These are phyloP conservation scores for Amphimedon queenslandica DNA, from an alignment of 37 sponge, comb jelly and placozoan genomes.

Conservation along the genomic window DNA sequence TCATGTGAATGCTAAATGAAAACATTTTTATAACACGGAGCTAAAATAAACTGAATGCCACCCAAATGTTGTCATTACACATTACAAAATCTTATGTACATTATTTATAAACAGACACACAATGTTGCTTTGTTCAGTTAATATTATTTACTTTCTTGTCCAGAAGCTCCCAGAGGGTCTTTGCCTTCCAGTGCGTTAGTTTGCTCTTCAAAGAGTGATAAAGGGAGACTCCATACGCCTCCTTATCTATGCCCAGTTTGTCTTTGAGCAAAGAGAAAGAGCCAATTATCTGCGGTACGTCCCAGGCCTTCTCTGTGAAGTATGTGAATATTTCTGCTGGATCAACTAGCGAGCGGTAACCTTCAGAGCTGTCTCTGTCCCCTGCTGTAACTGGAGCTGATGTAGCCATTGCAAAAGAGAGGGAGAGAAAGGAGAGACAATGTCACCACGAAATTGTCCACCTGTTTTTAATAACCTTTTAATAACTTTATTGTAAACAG, in stretches of 20 bases:
- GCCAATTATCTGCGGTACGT: background rate
- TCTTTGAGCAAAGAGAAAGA: constrained; percentile 26
- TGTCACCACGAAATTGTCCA: too few relatives aligned
- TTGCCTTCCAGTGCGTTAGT: constrained; percentile 68
- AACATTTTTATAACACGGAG: too few relatives aligned
- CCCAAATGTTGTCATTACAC: too few relatives aligned
- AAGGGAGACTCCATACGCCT: constrained; percentile 25
- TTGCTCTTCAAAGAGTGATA: constrained; percentile 46
- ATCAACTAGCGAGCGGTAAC: too few relatives aligned
- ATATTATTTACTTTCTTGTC: constrained; percentile 64
- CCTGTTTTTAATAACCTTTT: too few relatives aligned
- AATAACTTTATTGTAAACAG: too few relatives aligned
- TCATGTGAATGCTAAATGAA: too few relatives aligned
- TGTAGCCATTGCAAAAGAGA: too few relatives aligned
- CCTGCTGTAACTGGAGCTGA: too few relatives aligned
- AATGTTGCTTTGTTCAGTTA: background rate
- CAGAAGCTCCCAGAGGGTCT: constrained; percentile 46
- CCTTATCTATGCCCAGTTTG: constrained; percentile 12
- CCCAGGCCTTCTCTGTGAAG: constrained; percentile 24
- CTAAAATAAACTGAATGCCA: too few relatives aligned
- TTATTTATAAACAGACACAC: background rate
- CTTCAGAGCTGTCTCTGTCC: too few relatives aligned
- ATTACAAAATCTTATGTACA: background rate
- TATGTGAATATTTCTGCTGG: constrained; percentile 31
- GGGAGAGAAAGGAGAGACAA: too few relatives aligned